Evolutionary conservation across 2,797 vertebrate species (phyloP), one percentile per base, ranked within the genome.

Genomic region (Rhadinocentrus ornatus): DNA sequence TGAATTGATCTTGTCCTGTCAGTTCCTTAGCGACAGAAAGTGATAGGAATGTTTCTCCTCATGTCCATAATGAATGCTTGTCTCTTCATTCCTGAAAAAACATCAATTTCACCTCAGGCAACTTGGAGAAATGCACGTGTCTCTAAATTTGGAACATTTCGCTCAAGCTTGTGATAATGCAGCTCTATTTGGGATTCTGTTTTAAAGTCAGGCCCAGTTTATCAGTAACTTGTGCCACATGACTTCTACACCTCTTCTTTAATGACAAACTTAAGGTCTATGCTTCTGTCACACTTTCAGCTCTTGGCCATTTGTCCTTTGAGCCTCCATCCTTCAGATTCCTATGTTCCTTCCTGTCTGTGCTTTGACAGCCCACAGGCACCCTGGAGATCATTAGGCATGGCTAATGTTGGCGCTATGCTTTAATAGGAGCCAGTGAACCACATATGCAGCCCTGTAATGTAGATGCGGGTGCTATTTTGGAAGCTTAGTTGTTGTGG

Each of bases 131-230:
- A 46, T 41, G 57, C 7, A 6, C 48, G 64, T 46, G 22, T 75
- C 66, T 62, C 39, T 15, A 39, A 15, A 26, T 15, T 15, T 12
- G 22, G 5, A 27, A 27, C 12, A 26, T 26, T 34, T 13, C 61
- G 61, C 29, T 57, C 66, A 82, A 55, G 73, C 52, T 46, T 24
- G 57, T 71, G 53, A 68, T 57, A 66, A 69, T 11, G 71, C 41
- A 20, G 60, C 12, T 73, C 61, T 77, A 0, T 70, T 92, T 91
- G 82, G 56, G n/a, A 37, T 10, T 57, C 3, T 26, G 22, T 53
- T 93, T 88, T 88, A 89, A 64, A 75, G 46, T 75, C 86, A 91
- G 83, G 79, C n/a, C 22, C 22, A 61, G 37, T 70, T 60, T 66
- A 84, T 70, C 65, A 68, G 69, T 55, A 74, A 69, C 56, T 4